Percentiles rank a stretch among this genome's conserved stretches.
Conservation (phyloP, 2,113 vertebrate genomes). For the Lepus americanus region DNA sequence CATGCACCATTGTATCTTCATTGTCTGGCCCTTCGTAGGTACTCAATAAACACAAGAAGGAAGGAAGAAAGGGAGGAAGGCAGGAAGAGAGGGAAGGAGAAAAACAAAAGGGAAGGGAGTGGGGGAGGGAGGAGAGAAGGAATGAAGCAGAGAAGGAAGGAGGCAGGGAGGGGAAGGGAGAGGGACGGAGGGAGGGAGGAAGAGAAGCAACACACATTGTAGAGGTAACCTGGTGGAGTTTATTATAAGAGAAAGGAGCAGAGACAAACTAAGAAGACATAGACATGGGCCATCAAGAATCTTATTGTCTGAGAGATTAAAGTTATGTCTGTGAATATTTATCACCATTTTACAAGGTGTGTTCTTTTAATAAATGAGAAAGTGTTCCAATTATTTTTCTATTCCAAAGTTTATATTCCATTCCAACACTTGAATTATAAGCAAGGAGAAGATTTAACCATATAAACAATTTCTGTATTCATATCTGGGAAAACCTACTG, state of each 20-base stretch:
- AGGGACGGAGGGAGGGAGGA: no score
- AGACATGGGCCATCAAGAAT: background rate
- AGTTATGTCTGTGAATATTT: constrained; percentile 66
- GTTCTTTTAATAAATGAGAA: constrained; percentile 67
- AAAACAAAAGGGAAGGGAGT: background rate
- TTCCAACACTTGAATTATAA: constrained; percentile 42
- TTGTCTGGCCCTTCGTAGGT: background rate
- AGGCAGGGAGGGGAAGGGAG: background rate
- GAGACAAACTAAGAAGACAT: background rate
- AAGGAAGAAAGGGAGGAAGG: background rate
- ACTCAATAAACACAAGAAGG: background rate
- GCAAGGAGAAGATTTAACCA: background rate
- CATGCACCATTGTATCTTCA: background rate
- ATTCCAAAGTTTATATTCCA: constrained; percentile 63
- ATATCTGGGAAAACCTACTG: constrained; percentile 26
- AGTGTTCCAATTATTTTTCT: constrained; percentile 53
- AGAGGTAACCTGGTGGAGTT: background rate
- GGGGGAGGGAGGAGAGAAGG: no score
- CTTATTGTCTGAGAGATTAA: constrained; percentile 47
- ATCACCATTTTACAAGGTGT: constrained; percentile 22
- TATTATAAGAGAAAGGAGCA: background rate
- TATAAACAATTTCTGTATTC: constrained; percentile 32
- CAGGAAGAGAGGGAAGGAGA: background rate
- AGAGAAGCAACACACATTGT: background rate
- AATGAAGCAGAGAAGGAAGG: no score